phyloP scores from a whole-genome alignment of 2,797 vertebrate genomes.

The Tokudaia muenninki region DNA sequence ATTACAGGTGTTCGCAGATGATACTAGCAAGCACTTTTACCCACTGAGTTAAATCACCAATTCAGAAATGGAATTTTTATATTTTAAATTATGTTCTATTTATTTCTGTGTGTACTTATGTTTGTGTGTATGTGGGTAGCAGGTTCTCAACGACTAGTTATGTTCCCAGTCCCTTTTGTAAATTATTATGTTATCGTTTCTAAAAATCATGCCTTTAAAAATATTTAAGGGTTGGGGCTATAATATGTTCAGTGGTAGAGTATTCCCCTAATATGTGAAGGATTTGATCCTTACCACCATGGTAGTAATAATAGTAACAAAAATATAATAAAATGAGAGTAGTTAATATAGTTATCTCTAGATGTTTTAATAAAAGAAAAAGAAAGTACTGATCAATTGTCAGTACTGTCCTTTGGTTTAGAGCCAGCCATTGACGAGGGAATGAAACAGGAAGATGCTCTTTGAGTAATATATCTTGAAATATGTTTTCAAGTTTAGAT shows the following conservation, averaged over 20 bases:
- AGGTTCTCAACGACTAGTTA: not conserved
- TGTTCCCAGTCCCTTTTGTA: not conserved
- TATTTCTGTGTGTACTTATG: not conserved
- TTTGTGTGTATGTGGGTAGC: not conserved
- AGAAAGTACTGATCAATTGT: constrained; percentile 39
- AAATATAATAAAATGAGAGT: not conserved
- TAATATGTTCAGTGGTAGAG: not conserved
- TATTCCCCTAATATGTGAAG: not conserved
- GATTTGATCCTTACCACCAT: not conserved
- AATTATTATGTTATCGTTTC: constrained; percentile 64
- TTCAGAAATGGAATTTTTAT: constrained; percentile 19
- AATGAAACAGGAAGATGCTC: constrained; percentile 12
- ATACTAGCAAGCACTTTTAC: not conserved
- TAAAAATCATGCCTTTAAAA: constrained; percentile 44
- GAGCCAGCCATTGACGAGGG: constrained; percentile 55
- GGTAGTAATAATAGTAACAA: not conserved
- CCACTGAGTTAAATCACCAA: not conserved
- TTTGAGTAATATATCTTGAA: constrained; percentile 42
- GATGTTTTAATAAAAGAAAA: constrained; percentile 44
- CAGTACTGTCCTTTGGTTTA: constrained; percentile 48
- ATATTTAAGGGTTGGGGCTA: constrained; percentile 18
- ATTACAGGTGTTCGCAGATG: not conserved
- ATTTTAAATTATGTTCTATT: not conserved
- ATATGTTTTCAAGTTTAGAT: constrained; percentile 65
- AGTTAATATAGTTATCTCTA: constrained; percentile 1